Conservation (phyloP, 92 coral and sea anemone species). For the Epizoanthus ramosus region DNA sequence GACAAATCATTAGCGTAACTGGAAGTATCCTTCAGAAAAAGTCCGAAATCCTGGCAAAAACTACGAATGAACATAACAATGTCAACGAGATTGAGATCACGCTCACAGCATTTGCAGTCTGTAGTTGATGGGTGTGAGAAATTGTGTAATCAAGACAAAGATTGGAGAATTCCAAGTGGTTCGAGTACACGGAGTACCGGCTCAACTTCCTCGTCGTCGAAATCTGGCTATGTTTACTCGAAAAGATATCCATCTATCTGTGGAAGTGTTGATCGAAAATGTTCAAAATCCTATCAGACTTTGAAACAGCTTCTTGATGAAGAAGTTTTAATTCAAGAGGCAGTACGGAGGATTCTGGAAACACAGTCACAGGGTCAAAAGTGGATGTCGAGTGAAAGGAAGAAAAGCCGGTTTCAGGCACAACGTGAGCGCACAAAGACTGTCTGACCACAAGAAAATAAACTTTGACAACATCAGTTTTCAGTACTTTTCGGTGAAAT, state of each 20-base stretch:
- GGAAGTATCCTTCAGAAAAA: conserved; percentile 13
- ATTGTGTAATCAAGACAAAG: conserved; percentile 40
- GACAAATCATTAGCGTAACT: background rate
- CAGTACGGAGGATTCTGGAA: conserved; percentile 70
- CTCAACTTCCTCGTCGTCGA: conserved; percentile 33
- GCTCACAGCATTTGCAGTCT: conserved; percentile 22
- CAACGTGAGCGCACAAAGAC: conserved; percentile 39
- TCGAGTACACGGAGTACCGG: conserved; percentile 35
- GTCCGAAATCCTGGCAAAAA: background rate
- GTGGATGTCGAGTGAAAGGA: conserved; percentile 43
- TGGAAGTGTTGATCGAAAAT: conserved; percentile 61
- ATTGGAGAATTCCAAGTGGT: conserved; percentile 41
- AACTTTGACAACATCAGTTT: background rate
- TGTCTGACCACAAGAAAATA: background rate
- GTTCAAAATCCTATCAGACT: conserved; percentile 64
- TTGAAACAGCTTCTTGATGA: conserved; percentile 67
- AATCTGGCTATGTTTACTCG: conserved; percentile 49
- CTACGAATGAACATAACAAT: background rate
- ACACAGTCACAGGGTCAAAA: conserved; percentile 51
- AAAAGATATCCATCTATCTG: conserved; percentile 66
- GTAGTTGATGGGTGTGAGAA: conserved; percentile 22
- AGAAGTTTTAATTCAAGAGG: conserved; percentile 74
- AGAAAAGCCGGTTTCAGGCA: conserved; percentile 45
- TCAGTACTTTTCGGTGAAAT: too few relatives aligned
- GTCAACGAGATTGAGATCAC: conserved; percentile 43